Evolutionary conservation across 2,113 vertebrate species (phyloP).

Genomic region (Meriones unguiculatus): DNA sequence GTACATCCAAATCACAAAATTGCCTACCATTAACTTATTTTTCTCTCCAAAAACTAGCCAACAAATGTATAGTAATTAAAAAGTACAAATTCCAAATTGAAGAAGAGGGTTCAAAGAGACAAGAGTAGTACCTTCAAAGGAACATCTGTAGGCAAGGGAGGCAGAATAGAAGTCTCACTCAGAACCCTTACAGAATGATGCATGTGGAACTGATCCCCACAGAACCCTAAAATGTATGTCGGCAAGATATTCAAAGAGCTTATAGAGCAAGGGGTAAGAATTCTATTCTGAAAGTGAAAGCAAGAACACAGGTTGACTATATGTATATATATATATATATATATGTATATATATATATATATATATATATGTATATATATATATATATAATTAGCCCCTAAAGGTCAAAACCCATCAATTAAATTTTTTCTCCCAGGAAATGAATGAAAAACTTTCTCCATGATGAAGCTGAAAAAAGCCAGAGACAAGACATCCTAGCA

Average conservation of each 20-base stretch:
- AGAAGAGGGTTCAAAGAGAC: not conserved
- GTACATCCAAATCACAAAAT: not conserved
- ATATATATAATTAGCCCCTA: not conserved
- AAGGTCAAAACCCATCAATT: not conserved
- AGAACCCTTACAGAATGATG: not conserved
- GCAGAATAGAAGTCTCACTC: not conserved
- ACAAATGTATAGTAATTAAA: not conserved
- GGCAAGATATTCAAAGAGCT: not conserved
- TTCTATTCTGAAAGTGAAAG: not conserved
- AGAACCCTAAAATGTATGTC: not conserved
- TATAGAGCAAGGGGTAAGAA: not conserved
- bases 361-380: rapidly evolving
- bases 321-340: no score
- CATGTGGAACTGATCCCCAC: not conserved
- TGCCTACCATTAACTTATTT: not conserved
- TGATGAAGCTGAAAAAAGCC: not conserved
- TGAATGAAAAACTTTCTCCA: not conserved
- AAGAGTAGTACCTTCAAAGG: not conserved
- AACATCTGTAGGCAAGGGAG: not conserved
- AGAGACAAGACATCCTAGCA: not conserved
- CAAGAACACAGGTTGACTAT: not conserved
- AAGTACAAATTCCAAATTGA: not conserved
- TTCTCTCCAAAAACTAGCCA: not conserved
- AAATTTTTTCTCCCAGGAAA: not conserved
- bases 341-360: not conserved